Percentiles rank a stretch among this genome's conserved stretches.
Evolutionary conservation across 2,113 vertebrate genomes (phyloP).

Genomic region (Platanista minor): DNA sequence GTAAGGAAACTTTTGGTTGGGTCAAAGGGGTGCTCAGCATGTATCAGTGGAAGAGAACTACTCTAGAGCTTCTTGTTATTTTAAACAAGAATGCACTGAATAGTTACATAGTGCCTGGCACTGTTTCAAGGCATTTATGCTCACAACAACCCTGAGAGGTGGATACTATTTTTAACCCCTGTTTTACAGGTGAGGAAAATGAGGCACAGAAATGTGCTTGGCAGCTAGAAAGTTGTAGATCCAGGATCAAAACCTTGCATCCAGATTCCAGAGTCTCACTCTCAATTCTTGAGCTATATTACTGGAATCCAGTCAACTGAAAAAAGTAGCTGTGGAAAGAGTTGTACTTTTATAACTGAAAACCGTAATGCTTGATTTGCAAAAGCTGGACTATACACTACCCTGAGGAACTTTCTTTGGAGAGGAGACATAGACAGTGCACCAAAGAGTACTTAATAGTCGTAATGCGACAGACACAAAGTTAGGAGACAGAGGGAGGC

Average conservation of each 20-base stretch:
- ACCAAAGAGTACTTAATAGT: not conserved
- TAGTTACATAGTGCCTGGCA: not conserved
- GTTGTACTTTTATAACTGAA: not conserved
- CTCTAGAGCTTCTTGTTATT: not conserved
- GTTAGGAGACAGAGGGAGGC: not conserved
- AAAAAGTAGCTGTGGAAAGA: not conserved
- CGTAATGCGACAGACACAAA: not conserved
- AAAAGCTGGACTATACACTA: not conserved
- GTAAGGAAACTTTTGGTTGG: not conserved
- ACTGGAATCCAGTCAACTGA: not conserved
- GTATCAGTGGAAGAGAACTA: not conserved
- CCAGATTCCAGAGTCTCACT: not conserved
- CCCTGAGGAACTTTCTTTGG: not conserved
- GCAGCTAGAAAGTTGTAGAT: not conserved
- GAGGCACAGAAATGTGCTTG: not conserved
- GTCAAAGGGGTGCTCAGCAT: not conserved
- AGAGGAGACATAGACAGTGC: not conserved
- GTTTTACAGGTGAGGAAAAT: not conserved
- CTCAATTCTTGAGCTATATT: not conserved
- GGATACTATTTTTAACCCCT: not conserved
- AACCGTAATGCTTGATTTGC: not conserved
- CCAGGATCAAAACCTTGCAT: not conserved
- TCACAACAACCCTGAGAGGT: not conserved
- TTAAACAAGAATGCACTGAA: not conserved
- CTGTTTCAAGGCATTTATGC: not conserved